These are phyloP conservation scores for Oegoconia quadripuncta DNA, from an alignment of 2,888 invertebrate genomes.

Conservation along the genomic window DNA sequence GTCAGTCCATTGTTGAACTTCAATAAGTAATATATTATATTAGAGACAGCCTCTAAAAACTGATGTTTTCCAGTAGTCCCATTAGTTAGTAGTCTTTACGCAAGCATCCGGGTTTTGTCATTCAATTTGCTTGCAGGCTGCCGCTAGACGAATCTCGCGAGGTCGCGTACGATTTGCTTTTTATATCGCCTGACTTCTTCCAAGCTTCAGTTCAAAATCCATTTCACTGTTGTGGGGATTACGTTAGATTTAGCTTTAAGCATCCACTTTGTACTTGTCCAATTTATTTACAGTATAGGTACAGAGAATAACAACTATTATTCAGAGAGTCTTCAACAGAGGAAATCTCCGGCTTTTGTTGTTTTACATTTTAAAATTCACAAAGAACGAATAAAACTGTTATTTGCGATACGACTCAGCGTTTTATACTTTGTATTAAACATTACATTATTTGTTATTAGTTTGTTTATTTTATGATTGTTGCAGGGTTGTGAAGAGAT, in stretches of 20 bases:
- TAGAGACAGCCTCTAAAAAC: too few relatives aligned
- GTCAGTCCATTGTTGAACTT: too few relatives aligned
- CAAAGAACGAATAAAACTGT: slow-evolving; percentile 13
- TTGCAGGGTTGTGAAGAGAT: too few relatives aligned
- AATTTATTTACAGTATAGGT: slow-evolving; percentile 31
- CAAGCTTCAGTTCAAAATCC: slow-evolving; percentile 17
- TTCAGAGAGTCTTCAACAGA: slow-evolving; percentile 25
- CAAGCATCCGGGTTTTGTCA: slow-evolving; percentile 33
- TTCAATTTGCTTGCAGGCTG: slow-evolving; percentile 35
- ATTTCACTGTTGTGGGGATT: slow-evolving; percentile 16
- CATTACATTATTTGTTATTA: too few relatives aligned
- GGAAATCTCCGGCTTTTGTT: slow-evolving; percentile 21
- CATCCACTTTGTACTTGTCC: slow-evolving; percentile 18
- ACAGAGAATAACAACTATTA: slow-evolving; percentile 29
- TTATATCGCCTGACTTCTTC: slow-evolving; percentile 25
- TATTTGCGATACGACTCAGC: slow-evolving; percentile 4
- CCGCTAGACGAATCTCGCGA: slow-evolving; percentile 3
- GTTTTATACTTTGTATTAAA: slow-evolving; percentile 5
- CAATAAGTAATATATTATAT: too few relatives aligned
- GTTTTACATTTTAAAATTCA: slow-evolving; percentile 25
- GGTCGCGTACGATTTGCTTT: slow-evolving; percentile 26
- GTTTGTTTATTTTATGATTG: too few relatives aligned
- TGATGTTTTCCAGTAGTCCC: too few relatives aligned
- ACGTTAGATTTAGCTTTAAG: slow-evolving; percentile 18
- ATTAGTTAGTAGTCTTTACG: slow-evolving; percentile 33